Base-by-base conservation (phyloP, 2,113 vertebrate genomes). In the Clarias batrachus region DNA sequence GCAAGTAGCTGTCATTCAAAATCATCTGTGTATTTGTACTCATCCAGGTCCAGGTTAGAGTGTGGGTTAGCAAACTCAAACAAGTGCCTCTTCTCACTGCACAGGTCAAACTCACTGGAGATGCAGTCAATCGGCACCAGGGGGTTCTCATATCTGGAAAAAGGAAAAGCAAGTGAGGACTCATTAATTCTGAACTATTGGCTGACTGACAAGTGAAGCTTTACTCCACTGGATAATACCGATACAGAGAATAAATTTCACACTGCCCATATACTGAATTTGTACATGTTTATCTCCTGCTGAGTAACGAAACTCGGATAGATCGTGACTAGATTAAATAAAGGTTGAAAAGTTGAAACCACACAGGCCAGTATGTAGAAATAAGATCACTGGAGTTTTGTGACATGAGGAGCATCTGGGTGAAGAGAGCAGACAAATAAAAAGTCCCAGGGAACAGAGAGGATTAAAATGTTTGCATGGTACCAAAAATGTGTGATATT, bases 11-110 rank as follows among this genome's bases (percentile, higher is more conserved):
- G 85, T 92, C 89, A 93, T 91, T 96, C 95, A 88, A 96, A 96
- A 92, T 97, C 96, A 0, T 97, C 97, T 21, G 94, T 95, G 1
- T 96, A 97, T 27, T 96, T 95, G 0, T 93, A 96, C 1, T 96
- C 95, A 1, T 96, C 96, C 92, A 97, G 91, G 81, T 96, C 95
- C 70, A 97, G 91, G 76, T 94, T 92, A 83, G 95, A 95, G 93
- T 96, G 94, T 0, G 94, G 92, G 33, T 91, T 93, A 65, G 96
- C 95, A 87, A 95, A 93, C 88, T 96, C 95, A 86, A 97, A 97
- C 92, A 96, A 95, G 2, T 95, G 94, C 87, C 94, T 95, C 92
- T 96, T 97, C 41, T 94, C 94, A 77, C 94, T 91, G 14, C 91
- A 93, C n/a, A 96, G 94, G 81, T 93, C 94, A 19, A 96, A 93